Conservation (phyloP, 2,888 invertebrate genomes). For the Ichneumoninae sp. region DNA sequence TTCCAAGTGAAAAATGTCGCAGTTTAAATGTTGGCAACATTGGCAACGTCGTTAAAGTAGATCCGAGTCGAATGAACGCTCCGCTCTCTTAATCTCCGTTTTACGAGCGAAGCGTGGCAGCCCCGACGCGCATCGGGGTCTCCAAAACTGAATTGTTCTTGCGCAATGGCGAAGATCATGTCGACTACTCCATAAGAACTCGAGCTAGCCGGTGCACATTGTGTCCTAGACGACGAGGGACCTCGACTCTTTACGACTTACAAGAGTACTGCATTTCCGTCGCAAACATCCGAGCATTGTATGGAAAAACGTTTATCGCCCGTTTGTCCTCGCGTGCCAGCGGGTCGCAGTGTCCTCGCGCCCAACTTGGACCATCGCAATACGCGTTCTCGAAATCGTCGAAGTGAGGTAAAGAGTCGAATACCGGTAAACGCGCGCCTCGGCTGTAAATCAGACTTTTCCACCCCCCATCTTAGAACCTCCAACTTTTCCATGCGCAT, state of each 20-base stretch:
- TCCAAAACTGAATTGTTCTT: background rate
- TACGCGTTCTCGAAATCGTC: background rate
- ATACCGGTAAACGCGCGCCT: slow-evolving; percentile 21
- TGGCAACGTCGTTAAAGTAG: background rate
- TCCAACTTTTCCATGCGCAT: background rate
- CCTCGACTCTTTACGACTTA: slow-evolving; percentile 17
- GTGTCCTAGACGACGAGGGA: background rate
- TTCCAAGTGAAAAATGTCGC: too few relatives aligned
- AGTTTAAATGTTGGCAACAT: too few relatives aligned
- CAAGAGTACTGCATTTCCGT: background rate
- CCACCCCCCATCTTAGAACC: slow-evolving; percentile 7
- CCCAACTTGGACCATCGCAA: background rate
- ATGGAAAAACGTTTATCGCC: slow-evolving; percentile 53
- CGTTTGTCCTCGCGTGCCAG: slow-evolving; percentile 77
- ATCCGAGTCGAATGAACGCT: background rate
- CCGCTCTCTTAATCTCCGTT: background rate
- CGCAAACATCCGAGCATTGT: background rate
- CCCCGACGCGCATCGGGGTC: background rate
- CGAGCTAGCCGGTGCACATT: background rate
- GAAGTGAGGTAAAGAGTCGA: slow-evolving; percentile 23
- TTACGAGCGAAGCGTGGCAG: slow-evolving; percentile 31
- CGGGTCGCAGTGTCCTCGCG: slow-evolving; percentile 75
- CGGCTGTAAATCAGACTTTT: slow-evolving; percentile 51
- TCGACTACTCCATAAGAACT: background rate
- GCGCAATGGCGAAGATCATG: slow-evolving; percentile 32